Base-by-base conservation (phyloP, 2,797 vertebrate species). In the Micromesistius poutassou region DNA sequence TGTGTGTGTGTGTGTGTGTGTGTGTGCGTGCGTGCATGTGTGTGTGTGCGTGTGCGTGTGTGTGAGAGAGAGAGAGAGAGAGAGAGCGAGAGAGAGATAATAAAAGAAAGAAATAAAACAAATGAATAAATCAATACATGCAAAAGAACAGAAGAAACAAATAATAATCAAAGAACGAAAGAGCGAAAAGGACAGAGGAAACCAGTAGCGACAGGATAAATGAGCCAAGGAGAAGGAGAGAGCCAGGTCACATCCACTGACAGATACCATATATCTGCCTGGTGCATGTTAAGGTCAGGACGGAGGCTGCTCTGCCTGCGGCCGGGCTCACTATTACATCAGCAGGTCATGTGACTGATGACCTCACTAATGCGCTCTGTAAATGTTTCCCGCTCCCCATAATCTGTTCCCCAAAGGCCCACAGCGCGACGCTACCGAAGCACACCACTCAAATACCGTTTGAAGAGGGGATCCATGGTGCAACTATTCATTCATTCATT, bases 301-400 rank as follows among this genome's bases (percentile, higher is more conserved):
- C 12, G 78, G 78, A 70, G 71, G 66, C 84, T 78, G 68, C 40
- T 77, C 68, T 31, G 42, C 78, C 85, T 77, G 31, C 13, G 46
- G 79, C 77, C 76, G 76, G 36, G 76, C 70, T 83, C 42, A 79
- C 73, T 82, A 80, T 83, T 82, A 76, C 72, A 83, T 87, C 81
- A 87, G 78, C 86, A 83, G 73, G 73, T 80, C 83, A 81, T 68
- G 66, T 30, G 40, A 86, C 76, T 75, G 75, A 73, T 78, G 78
- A 80, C 71, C 81, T 82, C 71, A 76, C 76, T 62, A 50, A 74
- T 75, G 30, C 71, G 71, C 75, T 33, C 25, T 72, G 68, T 30
- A 68, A 10, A 62, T 77, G 68, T 12, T 25, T 79, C 40, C 82
- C 78, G 31, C 36, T 10, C 78, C 8, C 8, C 71, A 55, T 40